Base-by-base conservation (phyloP, 2,888 invertebrate species). In the Drosophila gaucha region DNA sequence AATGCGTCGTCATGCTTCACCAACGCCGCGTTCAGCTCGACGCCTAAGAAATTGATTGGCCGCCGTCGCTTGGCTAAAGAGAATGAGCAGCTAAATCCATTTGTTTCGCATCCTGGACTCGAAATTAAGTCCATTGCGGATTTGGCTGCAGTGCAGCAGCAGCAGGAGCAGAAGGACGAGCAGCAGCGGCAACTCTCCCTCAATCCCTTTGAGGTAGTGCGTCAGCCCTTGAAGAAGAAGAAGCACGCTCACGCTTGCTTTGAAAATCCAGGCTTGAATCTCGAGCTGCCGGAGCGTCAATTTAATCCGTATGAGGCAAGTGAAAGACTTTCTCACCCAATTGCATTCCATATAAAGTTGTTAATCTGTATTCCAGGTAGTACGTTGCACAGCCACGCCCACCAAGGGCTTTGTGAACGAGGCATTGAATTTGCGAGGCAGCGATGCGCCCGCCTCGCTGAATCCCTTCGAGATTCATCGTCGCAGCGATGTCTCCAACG, bases 221-320 rank as follows among this genome's bases (percentile, higher is more conserved):
- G 92, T 3, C 91, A 91, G 31, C 92, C 92, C 6, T 88, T 90
- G 2, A 92, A 91, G 63, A 92, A 91, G 57, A 92, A 91, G 64
- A 91, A 90, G 57, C 90, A 89, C 6, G 86, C 86, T 3, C 80
- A 77, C 6, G 89, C 85, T 16, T 92, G 92, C 55, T 92, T 92
- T 44, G 90, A 89, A 52, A 92, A 92, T 83, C 88, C 90, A 2
- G 92, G 90, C 8, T 74, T 92, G 2, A 92, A 92, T 80, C 75
- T 92, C 3, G 90, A 92, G 30, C 49, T 90, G 31, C 90, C 91
- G 5, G 92, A 92, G 52, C 91, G 89, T 30, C 80, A 89, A 52
- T 90, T 92, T 31, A 92, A 92, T 89, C 92, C 92, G 0, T 92
- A 89, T 73, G 92, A 92, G 88, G 91, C 90, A 65, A 33, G 60